Base-by-base conservation (phyloP, 2,888 invertebrate species). In the Agonum fuliginosum region DNA sequence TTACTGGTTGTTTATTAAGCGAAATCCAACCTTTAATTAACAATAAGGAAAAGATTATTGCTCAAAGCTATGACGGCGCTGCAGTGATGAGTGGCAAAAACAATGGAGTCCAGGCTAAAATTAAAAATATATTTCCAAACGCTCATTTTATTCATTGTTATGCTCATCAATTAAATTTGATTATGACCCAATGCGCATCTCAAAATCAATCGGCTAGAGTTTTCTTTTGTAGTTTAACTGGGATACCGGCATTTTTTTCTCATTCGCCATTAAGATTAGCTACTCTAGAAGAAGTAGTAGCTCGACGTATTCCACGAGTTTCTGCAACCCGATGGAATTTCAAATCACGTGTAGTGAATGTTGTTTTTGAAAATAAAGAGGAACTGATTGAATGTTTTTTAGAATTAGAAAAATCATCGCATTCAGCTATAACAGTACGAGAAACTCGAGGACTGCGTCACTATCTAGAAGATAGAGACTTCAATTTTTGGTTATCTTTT, bases 41-140 rank as follows among this genome's bases (percentile, higher is more conserved):
- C 80, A 74, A 12, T 78, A 54, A 69, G 37, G 54, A 78, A 20
- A 82, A 83, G 78, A 72, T 82, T 37, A 82, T 83, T 58, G 81
- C 81, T 14, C 83, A 83, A 67, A 80, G 79, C 41, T 83, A 82
- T 70, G 83, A 84, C 78, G 82, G 82, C 27, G 82, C 83, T 30
- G 62, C 80, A 14, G 80, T 81, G 14, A 80, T 83, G 81, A 82
- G 80, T 62, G 82, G 80, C 4, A 75, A 54, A 34, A 69, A 58
- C 4, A 72, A 41, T 19, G 81, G 82, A 24, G 80, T 83, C 5
- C 82, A 83, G 77, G 72, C 79, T 0, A 72, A 41, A 34, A 54
- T 81, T 20, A 79, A 80, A 76, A 24, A 78, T 48, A 20, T 17
- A 34, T 80, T 75, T 70, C 17, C 20, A 20, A 10, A 37, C 37